Evolutionary conservation across 2,888 invertebrate genomes (phyloP), one percentile per base, ranked within the genome.

Genomic region (Caenorhabditis angaria): DNA sequence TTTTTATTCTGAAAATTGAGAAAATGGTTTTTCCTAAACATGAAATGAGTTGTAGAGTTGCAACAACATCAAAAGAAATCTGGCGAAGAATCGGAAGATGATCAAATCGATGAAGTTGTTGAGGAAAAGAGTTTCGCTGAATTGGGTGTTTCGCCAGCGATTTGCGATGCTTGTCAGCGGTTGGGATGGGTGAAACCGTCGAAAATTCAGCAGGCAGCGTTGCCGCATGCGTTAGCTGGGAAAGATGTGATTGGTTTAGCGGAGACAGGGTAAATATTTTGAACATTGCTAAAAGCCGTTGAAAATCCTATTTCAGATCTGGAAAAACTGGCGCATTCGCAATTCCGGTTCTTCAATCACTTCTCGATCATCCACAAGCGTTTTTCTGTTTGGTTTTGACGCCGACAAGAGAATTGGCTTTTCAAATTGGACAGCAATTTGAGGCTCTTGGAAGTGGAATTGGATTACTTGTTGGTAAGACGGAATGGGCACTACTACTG

Each of bases 271-370:
- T 84, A 56, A 22, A 47, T 20, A 20, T 41, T n/a, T 51, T 54
- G 32, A 18, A 14, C 25, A 20, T 32, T 8, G 32, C 32, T 8
- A 32, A 32, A 32, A 32, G 12, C 5, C 12, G 32, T 5, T 32
- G 32, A 24, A 22, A 27, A n/a, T 27, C n/a, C 5, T 47, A 60
- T 59, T 73, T 56, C 61, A 80, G 86, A 0, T 95, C 95, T 0
- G 95, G 95, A 1, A 99, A 99, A 90, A 99, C 99, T 0, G 99
- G 94, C 5, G 96, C 99, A 0, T 99, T 99, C 89, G 96, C 96
- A 0, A 88, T 99, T 70, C 99, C 99, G 0, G 97, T 99, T 76
- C 89, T 99, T 32, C 97, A 99, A 87, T 91, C 93, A 0, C 89
- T 97, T 20, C 89, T 99, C 51, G 93, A 95, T 80, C 93, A 92